Base-by-base conservation (phyloP, 2,888 invertebrate genomes). In the Phortica okadai region DNA sequence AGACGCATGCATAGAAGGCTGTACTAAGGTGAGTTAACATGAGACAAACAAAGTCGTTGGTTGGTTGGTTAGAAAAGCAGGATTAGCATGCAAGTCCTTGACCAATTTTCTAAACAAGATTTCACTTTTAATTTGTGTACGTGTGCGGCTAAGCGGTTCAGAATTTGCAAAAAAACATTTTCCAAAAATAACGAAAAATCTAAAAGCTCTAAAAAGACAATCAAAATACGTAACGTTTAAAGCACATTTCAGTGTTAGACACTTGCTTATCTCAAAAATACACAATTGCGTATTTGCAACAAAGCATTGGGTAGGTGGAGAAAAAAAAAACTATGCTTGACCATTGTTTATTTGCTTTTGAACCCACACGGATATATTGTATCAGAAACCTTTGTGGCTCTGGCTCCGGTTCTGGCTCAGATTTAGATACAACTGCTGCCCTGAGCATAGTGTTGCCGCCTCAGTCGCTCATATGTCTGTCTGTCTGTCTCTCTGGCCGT, bases 21-120 rank as follows among this genome's bases (percentile, higher is more conserved):
- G 62, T 21, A 62, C 25, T 14, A 8, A 62, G 16, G 59, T 59
- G 21, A 59, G 7, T 59, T 59, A 1, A 62, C 62, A 62, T 2
- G 62, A 25, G 62, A 62, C 50, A 50, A 50, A 50, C 5, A 14
- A 11, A 3, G 50, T 6, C 50, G 14, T 50, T 8, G 8, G 8
- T 8, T 50, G 62, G 62, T 16, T 16, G 25, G n/a, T 16, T 62
- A 7, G 11, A 33, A 72, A 72, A 56, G 33, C 0, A 33, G 33
- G 70, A 72, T 72, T 72, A 72, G 70, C 70, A 72, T 72, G 70
- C 70, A 54, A 33, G 70, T 72, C 70, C 70, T 72, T 72, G 70
- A 72, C 70, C 70, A 72, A 72, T 54, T 72, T 56, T 72, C 8
- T 14, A 54, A n/a, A n/a, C 25, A 44, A 54, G 70, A 33, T 72